Conservation (phyloP, 2,888 invertebrate species). For the Escarpia spicata region DNA sequence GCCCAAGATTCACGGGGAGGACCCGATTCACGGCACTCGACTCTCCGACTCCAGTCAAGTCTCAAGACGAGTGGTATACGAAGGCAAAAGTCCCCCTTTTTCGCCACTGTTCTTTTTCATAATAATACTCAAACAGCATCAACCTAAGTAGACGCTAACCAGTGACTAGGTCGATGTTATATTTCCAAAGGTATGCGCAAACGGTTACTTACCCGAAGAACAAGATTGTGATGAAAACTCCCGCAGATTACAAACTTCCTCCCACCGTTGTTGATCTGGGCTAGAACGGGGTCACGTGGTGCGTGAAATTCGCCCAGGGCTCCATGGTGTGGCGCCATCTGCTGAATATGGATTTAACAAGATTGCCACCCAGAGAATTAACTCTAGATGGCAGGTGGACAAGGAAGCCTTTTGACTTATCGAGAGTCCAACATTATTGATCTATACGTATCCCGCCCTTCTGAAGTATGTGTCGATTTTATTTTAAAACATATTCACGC, state of each 20-base stretch:
- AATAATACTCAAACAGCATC: neutral
- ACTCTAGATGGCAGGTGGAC: no score
- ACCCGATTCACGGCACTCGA: neutral
- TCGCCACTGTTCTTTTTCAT: neutral
- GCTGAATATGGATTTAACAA: neutral
- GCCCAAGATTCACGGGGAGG: neutral
- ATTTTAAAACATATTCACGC: no score
- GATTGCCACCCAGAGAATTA: no score
- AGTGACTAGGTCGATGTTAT: neutral
- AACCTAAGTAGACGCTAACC: neutral
- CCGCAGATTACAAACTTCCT: constrained; percentile 10
- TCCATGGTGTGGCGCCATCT: neutral
- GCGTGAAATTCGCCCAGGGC: neutral
- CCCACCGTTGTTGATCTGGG: constrained; percentile 3
- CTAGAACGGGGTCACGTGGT: neutral
- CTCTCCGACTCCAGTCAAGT: neutral
- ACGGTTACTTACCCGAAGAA: neutral
- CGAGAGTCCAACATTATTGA: no score
- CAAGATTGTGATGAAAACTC: neutral
- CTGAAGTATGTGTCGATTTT: no score
- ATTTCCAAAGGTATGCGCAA: neutral
- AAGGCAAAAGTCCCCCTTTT: neutral
- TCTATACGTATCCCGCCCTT: no score
- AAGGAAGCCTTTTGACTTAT: no score
- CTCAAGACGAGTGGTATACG: neutral